These are phyloP conservation scores for Aptenodytes forsteri DNA, from an alignment of 2,113 vertebrate species.

Conservation along the genomic window DNA sequence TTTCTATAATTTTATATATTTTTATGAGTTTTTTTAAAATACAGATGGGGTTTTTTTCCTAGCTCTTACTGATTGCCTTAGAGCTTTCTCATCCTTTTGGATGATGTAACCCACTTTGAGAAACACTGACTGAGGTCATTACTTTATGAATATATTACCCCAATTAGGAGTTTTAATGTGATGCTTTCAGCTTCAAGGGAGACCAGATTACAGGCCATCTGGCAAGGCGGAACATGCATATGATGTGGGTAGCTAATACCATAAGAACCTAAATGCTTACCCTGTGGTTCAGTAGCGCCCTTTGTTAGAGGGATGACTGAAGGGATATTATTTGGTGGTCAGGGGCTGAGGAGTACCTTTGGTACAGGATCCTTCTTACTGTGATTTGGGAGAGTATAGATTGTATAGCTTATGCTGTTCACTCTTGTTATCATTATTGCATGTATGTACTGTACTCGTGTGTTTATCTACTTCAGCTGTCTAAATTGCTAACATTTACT, in stretches of 20 bases:
- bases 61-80: background rate
- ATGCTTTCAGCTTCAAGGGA: conserved; percentile 49
- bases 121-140: conserved; percentile 17
- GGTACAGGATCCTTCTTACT: background rate
- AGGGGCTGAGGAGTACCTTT: background rate
- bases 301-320: background rate
- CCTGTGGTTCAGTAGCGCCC: background rate
- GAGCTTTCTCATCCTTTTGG: background rate
- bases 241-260: conserved; percentile 14
- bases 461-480: background rate
- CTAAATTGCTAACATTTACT: background rate
- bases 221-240: background rate
- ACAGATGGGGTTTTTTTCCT: background rate
- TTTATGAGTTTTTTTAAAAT: background rate
- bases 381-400: background rate
- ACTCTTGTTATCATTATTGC: background rate
- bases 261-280: background rate
- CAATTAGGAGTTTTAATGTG: conserved; percentile 31
- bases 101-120: background rate
- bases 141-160: conserved; percentile 24
- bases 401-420: background rate
- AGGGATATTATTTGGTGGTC: background rate
- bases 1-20: background rate
- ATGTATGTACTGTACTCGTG: background rate
- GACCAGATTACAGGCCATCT: conserved; percentile 55